Evolutionary conservation across 1,140 invertebrate species (phyloP).

Genomic region (Drosophila repleta): DNA sequence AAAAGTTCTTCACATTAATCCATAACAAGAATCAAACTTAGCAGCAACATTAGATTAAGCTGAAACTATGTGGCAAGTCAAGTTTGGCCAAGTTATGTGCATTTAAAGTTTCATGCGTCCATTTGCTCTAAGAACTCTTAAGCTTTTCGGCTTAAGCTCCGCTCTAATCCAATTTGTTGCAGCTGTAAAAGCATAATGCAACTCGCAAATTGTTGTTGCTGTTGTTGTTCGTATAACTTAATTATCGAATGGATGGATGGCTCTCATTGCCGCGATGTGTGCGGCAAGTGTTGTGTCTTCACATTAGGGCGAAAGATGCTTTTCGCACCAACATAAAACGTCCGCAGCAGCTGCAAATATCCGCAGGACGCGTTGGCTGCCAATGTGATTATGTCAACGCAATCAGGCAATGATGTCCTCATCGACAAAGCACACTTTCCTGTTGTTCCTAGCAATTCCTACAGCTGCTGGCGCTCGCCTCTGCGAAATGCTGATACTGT

Average conservation of each 20-base stretch:
- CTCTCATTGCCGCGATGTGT: background rate
- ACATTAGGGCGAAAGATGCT: background rate
- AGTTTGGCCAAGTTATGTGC: background rate
- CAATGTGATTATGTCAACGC: slow-evolving; percentile 75
- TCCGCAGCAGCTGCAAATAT: slow-evolving; percentile 51
- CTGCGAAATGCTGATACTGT: background rate
- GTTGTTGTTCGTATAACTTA: background rate
- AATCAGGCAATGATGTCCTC: slow-evolving; percentile 52
- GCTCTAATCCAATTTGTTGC: slow-evolving; percentile 2
- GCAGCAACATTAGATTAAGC: no score
- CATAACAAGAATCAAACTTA: background rate
- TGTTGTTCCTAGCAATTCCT: slow-evolving; percentile 52
- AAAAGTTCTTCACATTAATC: no score
- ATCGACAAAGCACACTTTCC: slow-evolving; percentile 54
- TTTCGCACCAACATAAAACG: background rate
- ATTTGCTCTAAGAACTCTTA: no score
- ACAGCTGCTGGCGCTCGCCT: background rate
- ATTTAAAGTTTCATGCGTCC: background rate
- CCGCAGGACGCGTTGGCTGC: slow-evolving; percentile 69
- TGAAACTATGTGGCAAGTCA: no score
- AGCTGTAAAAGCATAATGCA: slow-evolving; percentile 3
- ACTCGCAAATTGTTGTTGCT: background rate
- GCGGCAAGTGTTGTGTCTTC: slow-evolving; percentile 5
- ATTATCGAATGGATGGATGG: background rate
- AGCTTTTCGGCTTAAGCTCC: background rate